phyloP scores from a whole-genome alignment of 2,888 invertebrate species.

The Nomada fucata region DNA sequence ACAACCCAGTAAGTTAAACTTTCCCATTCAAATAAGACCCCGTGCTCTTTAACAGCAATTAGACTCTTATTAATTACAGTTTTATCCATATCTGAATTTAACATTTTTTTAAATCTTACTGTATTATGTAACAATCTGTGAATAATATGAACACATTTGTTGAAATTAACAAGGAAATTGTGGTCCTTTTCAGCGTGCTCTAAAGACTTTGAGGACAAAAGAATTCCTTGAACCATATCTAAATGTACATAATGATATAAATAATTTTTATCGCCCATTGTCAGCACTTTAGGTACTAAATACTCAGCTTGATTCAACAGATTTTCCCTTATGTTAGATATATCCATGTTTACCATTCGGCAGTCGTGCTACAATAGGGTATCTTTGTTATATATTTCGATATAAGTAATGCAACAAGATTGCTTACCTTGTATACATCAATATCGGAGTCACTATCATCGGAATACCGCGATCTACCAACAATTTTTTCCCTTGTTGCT shows the following conservation, averaged over 20 bases:
- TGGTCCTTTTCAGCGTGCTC: slow-evolving; percentile 84
- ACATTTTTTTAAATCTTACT: slow-evolving; percentile 87
- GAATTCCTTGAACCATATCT: slow-evolving; percentile 89
- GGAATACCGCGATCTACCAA: slow-evolving; percentile 85
- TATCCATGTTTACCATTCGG: slow-evolving; percentile 88
- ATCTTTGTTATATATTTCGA: slow-evolving; percentile 25
- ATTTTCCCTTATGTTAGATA: slow-evolving; percentile 90
- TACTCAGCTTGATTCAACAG: slow-evolving; percentile 89
- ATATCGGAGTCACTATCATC: slow-evolving; percentile 92
- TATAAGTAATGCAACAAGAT: not conserved
- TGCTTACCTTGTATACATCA: slow-evolving; percentile 87
- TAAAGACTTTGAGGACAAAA: slow-evolving; percentile 86
- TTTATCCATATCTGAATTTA: slow-evolving; percentile 85
- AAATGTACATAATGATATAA: slow-evolving; percentile 91
- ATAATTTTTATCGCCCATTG: slow-evolving; percentile 89
- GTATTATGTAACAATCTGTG: slow-evolving; percentile 90
- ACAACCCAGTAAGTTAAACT: slow-evolving; percentile 91
- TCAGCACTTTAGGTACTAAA: slow-evolving; percentile 86
- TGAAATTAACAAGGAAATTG: slow-evolving; percentile 89
- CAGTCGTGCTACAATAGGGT: slow-evolving; percentile 87
- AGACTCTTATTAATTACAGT: slow-evolving; percentile 89
- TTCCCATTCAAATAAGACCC: slow-evolving; percentile 90
- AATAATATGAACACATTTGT: slow-evolving; percentile 89
- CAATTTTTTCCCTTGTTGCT: slow-evolving; percentile 86
- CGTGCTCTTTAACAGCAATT: slow-evolving; percentile 93